Conservation (phyloP, 2,888 invertebrate species). For the Marronus borbonicus region DNA sequence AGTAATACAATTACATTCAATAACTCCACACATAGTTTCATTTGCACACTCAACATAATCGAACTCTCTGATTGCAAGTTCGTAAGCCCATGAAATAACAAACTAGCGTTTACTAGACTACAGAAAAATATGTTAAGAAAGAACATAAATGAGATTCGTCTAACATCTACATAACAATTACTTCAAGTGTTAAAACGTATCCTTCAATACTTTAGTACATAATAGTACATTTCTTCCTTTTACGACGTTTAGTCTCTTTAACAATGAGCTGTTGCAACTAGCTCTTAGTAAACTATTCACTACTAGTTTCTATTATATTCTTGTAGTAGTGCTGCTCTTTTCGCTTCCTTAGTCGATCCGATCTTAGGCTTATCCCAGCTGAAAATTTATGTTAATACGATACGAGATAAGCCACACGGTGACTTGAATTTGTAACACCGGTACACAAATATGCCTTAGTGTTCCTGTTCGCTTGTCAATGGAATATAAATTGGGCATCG, state of each 20-base stretch:
- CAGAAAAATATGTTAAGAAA: too few species aligned
- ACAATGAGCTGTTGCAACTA: slow-evolving; percentile 6
- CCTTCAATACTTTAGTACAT: too few species aligned
- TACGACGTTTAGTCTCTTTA: background rate
- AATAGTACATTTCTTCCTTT: slow-evolving; percentile 15
- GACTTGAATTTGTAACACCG: slow-evolving; percentile 36
- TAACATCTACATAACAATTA: too few species aligned
- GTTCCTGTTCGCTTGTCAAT: slow-evolving; percentile 32
- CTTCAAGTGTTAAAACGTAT: too few species aligned
- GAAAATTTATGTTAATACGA: slow-evolving; percentile 49
- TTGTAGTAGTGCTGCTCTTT: background rate
- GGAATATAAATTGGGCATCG: slow-evolving; percentile 31
- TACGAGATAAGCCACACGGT: slow-evolving; percentile 27
- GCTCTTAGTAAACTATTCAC: background rate
- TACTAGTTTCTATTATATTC: slow-evolving; percentile 17
- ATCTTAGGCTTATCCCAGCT: slow-evolving; percentile 60
- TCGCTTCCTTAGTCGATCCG: slow-evolving; percentile 53
- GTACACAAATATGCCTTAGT: slow-evolving; percentile 36
- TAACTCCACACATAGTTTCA: too few species aligned
- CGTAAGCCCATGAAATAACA: too few species aligned
- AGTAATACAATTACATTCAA: too few species aligned
- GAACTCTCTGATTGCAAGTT: too few species aligned
- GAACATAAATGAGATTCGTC: too few species aligned
- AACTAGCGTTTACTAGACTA: too few species aligned
- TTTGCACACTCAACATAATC: too few species aligned